Percentiles rank a stretch among this genome's conserved stretches.
phyloP scores from a whole-genome alignment of 2,113 vertebrate species.

The Trinectes maculatus region DNA sequence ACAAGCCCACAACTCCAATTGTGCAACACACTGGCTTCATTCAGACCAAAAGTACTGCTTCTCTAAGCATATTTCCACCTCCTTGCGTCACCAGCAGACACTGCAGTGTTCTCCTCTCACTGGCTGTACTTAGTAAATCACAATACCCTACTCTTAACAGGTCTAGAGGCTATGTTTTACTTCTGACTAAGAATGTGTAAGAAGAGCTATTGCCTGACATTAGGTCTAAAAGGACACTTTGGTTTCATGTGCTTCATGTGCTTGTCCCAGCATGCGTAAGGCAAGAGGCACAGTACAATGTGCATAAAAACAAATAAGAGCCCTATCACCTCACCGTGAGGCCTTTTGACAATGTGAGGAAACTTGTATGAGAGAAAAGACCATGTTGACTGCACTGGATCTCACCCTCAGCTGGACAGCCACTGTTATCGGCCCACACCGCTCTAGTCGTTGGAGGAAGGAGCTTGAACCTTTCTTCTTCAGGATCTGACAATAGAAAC shows the following conservation, averaged over 20 bases:
- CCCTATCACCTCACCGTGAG: background rate
- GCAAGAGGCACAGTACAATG: background rate
- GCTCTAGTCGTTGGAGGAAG: constrained; percentile 88
- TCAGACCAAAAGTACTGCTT: constrained; percentile 61
- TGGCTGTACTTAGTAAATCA: constrained; percentile 46
- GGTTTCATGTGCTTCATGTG: background rate
- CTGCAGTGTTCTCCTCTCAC: constrained; percentile 17
- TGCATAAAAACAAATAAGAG: background rate
- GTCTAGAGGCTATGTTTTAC: constrained; percentile 13
- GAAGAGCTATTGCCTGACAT: background rate
- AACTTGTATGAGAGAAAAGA: background rate
- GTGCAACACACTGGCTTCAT: constrained; percentile 77
- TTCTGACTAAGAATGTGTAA: background rate
- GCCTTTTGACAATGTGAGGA: constrained; percentile 1
- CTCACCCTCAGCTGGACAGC: constrained; percentile 90
- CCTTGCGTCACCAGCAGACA: constrained; percentile 52
- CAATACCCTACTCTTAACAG: background rate
- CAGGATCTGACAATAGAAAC: constrained; percentile 79
- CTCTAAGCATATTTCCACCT: constrained; percentile 55
- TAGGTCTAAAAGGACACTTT: background rate
- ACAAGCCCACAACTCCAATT: constrained; percentile 73
- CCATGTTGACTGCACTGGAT: background rate
- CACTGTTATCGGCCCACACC: constrained; percentile 87
- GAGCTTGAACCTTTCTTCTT: constrained; percentile 92
- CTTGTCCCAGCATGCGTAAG: background rate